Evolutionary conservation across 2,797 vertebrate genomes (phyloP), one percentile per base, ranked within the genome.

Genomic region (Chrosomus eos): DNA sequence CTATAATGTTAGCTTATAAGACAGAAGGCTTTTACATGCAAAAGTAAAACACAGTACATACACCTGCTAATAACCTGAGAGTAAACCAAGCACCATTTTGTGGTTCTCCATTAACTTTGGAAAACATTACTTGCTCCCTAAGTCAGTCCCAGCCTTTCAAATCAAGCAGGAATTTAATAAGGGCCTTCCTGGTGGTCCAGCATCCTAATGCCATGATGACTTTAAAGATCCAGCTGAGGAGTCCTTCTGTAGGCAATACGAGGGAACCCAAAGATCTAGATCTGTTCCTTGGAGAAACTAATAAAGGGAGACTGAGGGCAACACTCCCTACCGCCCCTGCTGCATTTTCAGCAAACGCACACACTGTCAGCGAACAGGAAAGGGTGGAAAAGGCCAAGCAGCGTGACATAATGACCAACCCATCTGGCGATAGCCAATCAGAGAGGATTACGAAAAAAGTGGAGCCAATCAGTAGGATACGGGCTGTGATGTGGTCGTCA

Each of bases 321-420:
- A 95, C 87, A 4, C 93, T 86, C 0, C 92, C 92, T 40, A 94
- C 45, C 71, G 92, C 92, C 62, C 95, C 95, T 21, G 88, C 75
- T 5, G 84, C 86, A 73, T 94, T 95, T 31, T 92, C 88, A 2
- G 93, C 90, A 88, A 96, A 95, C 60, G 95, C 86, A 70, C 95
- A 96, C 83, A 95, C 95, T 0, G 89, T 95, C 82, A 96, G 90
- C 14, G 92, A 92, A 91, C 95, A 95, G 87, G 93, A 95, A 62
- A 96, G 88, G 0, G 94, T 94, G 0, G 93, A 95, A 58, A 96
- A 87, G 4, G 93, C 92, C 66, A 94, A 75, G 85, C 94, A 96
- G 86, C 92, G 90, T 1, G 92, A 94, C 91, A 95, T 89, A 77
- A 95, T 36, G 0, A 90, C 72, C 36, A 94, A 85, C n/a, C 92